Conservation (phyloP, 1,140 invertebrate genomes). For the Phymastichus coffea region DNA sequence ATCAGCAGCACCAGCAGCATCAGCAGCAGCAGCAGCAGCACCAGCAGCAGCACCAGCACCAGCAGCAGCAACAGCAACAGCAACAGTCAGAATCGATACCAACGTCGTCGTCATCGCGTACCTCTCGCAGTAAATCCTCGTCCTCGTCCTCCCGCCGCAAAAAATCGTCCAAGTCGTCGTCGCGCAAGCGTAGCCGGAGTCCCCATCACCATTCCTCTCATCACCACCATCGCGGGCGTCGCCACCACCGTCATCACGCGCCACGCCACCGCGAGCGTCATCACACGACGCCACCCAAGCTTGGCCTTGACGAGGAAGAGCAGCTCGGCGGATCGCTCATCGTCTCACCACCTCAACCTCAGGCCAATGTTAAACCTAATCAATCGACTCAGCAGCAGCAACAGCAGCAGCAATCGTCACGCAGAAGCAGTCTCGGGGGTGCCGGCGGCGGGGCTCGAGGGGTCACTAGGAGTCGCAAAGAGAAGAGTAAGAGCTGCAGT, state of each 20-base stretch:
- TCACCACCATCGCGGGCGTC: conserved; percentile 6
- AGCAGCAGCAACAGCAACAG: too few relatives aligned
- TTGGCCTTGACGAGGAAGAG: conserved; percentile 47
- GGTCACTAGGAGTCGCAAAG: conserved; percentile 67
- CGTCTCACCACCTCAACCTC: conserved; percentile 51
- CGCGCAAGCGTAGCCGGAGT: conserved; percentile 2
- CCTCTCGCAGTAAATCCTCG: conserved; percentile 33
- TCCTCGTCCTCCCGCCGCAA: conserved; percentile 42
- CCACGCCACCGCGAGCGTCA: too few relatives aligned
- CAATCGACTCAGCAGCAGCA: background rate
- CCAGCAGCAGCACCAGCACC: too few relatives aligned
- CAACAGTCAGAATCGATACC: too few relatives aligned
- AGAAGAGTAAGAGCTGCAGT: conserved; percentile 60
- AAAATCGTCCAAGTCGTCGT: conserved; percentile 12
- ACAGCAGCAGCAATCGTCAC: background rate
- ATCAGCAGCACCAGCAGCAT: too few relatives aligned
- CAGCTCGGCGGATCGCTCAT: conserved; percentile 50
- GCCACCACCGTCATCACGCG: conserved; percentile 2
- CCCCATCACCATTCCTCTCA: background rate
- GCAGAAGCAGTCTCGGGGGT: too few relatives aligned
- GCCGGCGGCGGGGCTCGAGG: too few relatives aligned
- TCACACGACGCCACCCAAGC: background rate
- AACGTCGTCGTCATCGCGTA: background rate
- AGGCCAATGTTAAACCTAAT: too few relatives aligned
- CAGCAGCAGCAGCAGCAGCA: too few relatives aligned